A percentile compares a stretch with the other conserved stretches of the same genome.
phyloP scores from a whole-genome alignment of 2,113 vertebrate genomes.

The Gavialis gangeticus region DNA sequence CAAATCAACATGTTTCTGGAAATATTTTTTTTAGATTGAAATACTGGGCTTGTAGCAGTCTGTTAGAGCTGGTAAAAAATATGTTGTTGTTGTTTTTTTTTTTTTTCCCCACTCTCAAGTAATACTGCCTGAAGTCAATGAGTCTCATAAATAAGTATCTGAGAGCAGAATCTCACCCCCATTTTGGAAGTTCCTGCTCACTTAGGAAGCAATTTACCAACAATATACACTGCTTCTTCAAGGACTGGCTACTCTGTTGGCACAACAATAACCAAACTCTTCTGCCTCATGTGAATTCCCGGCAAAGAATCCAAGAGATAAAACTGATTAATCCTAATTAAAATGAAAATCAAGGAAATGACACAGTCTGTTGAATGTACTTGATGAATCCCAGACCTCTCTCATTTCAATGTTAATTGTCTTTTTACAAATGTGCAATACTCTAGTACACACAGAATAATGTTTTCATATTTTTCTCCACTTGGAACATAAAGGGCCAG shows the following conservation, averaged over 20 bases:
- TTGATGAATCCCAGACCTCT: slow-evolving; percentile 70
- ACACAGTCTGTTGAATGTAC: slow-evolving; percentile 68
- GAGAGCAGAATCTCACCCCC: neutral
- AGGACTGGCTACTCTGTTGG: slow-evolving; percentile 35
- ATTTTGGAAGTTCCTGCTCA: neutral
- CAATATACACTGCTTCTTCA: slow-evolving; percentile 18
- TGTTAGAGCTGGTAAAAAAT: too few species aligned
- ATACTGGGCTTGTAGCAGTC: too few species aligned
- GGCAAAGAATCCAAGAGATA: slow-evolving; percentile 53
- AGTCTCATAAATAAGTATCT: neutral
- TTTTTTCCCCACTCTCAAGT: too few species aligned
- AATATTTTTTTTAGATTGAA: slow-evolving; percentile 15
- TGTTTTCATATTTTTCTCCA: slow-evolving; percentile 49
- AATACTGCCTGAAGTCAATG: neutral
- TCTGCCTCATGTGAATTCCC: slow-evolving; percentile 41
- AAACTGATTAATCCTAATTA: slow-evolving; percentile 74
- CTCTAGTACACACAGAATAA: slow-evolving; percentile 9
- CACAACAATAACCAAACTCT: slow-evolving; percentile 53
- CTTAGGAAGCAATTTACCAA: neutral
- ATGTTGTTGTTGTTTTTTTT: too few species aligned
- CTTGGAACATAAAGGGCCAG: slow-evolving; percentile 14
- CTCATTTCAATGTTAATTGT: slow-evolving; percentile 68
- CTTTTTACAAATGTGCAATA: slow-evolving; percentile 60
- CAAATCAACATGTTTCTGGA: neutral
- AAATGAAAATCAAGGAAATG: slow-evolving; percentile 70